These are phyloP conservation scores for Bambusicola thoracicus DNA, from an alignment of 2,113 vertebrate species.

Conservation along the genomic window DNA sequence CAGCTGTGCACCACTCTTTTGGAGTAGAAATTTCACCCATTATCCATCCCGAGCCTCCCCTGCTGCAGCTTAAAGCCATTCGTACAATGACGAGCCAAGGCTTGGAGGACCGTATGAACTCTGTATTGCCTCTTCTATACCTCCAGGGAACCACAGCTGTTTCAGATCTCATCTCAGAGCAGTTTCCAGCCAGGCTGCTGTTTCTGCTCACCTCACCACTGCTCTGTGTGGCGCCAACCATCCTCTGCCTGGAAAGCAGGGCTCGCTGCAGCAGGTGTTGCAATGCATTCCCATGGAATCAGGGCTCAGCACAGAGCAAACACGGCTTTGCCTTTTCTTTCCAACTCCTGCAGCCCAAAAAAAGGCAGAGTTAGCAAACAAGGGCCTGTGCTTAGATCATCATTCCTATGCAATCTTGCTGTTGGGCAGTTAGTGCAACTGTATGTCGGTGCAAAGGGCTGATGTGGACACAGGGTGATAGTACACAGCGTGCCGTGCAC, in stretches of 20 bases:
- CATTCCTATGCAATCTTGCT: background rate
- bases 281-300: background rate
- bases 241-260: background rate
- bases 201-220: background rate
- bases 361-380: background rate
- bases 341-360: background rate
- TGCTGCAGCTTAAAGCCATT: background rate
- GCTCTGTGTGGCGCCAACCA: background rate
- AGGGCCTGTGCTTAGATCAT: background rate
- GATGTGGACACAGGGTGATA: background rate
- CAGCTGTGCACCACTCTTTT: too few relatives aligned
- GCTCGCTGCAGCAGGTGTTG: background rate
- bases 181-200: background rate
- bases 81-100: background rate
- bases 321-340: background rate
- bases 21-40: too few relatives aligned
- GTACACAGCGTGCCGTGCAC: background rate
- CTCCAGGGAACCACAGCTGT: background rate
- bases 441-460: background rate
- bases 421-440: background rate
- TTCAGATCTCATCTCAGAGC: background rate
- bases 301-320: background rate
- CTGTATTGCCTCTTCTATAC: background rate
- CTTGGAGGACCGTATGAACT: background rate
- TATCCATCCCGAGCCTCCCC: too few relatives aligned